Conservation (phyloP, 2,888 invertebrate species). For the Lymantria dispar region DNA sequence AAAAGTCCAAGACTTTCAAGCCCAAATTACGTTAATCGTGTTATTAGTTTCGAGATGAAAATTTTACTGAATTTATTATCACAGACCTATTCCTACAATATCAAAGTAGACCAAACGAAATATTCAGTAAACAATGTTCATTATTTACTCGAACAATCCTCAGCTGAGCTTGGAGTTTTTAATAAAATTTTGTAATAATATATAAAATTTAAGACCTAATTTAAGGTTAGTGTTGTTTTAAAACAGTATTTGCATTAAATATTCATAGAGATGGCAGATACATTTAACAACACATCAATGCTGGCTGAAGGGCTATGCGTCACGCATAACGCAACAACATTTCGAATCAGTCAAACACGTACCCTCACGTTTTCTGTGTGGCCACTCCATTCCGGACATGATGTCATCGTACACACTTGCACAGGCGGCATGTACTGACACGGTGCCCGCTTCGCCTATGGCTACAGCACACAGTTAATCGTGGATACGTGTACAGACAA, state of each 20-base stretch:
- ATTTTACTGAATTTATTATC: too few species aligned
- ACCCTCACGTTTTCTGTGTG: conserved; percentile 72
- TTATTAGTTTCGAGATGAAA: too few species aligned
- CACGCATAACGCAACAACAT: conserved; percentile 54
- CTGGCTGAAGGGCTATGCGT: conserved; percentile 51
- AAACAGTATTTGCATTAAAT: conserved; percentile 4
- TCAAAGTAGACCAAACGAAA: too few species aligned
- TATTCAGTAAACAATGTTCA: too few species aligned
- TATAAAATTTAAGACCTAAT: too few species aligned
- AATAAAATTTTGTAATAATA: too few species aligned
- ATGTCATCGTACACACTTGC: conserved; percentile 71
- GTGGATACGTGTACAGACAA: conserved; percentile 77
- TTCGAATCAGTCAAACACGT: conserved; percentile 57
- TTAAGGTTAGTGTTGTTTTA: neutral
- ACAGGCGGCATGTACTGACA: conserved; percentile 69
- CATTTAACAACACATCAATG: conserved; percentile 23
- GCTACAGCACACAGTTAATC: conserved; percentile 74
- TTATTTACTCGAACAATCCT: too few species aligned
- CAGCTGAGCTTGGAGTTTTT: too few species aligned
- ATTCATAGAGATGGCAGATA: conserved; percentile 19
- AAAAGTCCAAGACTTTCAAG: too few species aligned
- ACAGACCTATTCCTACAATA: too few species aligned
- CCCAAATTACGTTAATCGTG: too few species aligned
- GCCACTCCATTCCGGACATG: conserved; percentile 73
- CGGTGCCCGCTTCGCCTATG: conserved; percentile 52